phyloP scores from a whole-genome alignment of 2,888 invertebrate species.

The Mythimna vitellina region DNA sequence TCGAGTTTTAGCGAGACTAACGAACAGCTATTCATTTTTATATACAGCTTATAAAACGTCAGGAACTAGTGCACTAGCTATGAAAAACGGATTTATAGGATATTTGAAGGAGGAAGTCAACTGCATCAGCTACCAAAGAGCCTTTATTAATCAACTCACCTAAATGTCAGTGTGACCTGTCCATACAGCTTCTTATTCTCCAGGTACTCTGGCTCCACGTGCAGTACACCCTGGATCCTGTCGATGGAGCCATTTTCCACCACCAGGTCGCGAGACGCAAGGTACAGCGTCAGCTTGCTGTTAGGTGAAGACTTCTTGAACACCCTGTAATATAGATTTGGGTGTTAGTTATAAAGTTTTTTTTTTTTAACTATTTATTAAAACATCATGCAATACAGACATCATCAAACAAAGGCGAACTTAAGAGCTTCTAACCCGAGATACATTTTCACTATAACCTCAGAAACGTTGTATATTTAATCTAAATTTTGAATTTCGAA shows the following conservation, averaged over 20 bases:
- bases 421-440: too few species aligned
- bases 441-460: too few species aligned
- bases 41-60: too few species aligned
- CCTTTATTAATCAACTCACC: slow-evolving; percentile 86
- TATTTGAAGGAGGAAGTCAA: neutral
- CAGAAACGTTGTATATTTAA: too few species aligned
- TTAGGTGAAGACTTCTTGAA: slow-evolving; percentile 97
- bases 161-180: slow-evolving; percentile 97
- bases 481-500: too few species aligned
- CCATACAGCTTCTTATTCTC: slow-evolving; percentile 95
- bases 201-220: slow-evolving; percentile 96
- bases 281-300: slow-evolving; percentile 95
- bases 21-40: too few species aligned
- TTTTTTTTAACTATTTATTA: too few species aligned
- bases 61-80: too few species aligned
- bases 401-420: too few species aligned
- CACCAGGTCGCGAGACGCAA: slow-evolving; percentile 95
- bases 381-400: too few species aligned
- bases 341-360: neutral
- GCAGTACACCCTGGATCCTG: slow-evolving; percentile 96
- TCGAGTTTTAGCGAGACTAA: too few species aligned
- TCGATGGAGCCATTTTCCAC: slow-evolving; percentile 94
- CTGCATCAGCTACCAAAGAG: neutral
- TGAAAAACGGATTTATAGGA: too few species aligned
- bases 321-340: slow-evolving; percentile 88